Evolutionary conservation across 1,140 invertebrate species (phyloP), one percentile per base, ranked within the genome.

Genomic region (Fopius arisanus): DNA sequence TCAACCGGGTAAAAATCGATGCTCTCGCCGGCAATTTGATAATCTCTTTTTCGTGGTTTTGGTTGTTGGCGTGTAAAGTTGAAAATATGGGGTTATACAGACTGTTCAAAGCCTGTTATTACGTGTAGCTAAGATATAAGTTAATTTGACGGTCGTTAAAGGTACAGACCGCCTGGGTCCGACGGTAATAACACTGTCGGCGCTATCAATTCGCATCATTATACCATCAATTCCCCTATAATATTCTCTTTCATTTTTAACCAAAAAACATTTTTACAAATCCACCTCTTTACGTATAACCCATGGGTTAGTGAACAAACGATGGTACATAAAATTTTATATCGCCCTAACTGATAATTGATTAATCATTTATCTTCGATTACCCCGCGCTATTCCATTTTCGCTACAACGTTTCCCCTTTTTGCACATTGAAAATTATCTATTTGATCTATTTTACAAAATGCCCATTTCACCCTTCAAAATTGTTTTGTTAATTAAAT

Each of bases 141-240:
- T 59, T 59, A 59, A 59, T 59, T 59, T 59, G 54, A 59, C 54
- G 54, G 54, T 59, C 54, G 54, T 59, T 59, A 59, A 59, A 59
- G 54, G 54, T 59, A 59, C 54, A 21, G 54, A 26, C 54, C 54
- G 23, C 54, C 54, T 23, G n/a, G 43, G 16, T 59, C 23, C 21
- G 23, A 26, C 54, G 54, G 54, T 59, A 59, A 59, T 59, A 59
- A 59, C 26, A 59, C 54, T 59, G 54, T 59, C 54, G 54, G 54
- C 54, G 54, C 54, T 59, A 59, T 59, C 54, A 59, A 59, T 59
- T 59, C 54, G 19, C 19, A 59, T 59, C 54, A 59, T 59, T 59
- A 26, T 59, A 59, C 54, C 54, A 59, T 59, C 54, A 59, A 59
- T 26, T 28, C 54, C 54, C 19, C 19, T 59, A 5, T 28, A 59